phyloP scores from a whole-genome alignment of 2,113 vertebrate genomes.

The Empidonax alnorum region DNA sequence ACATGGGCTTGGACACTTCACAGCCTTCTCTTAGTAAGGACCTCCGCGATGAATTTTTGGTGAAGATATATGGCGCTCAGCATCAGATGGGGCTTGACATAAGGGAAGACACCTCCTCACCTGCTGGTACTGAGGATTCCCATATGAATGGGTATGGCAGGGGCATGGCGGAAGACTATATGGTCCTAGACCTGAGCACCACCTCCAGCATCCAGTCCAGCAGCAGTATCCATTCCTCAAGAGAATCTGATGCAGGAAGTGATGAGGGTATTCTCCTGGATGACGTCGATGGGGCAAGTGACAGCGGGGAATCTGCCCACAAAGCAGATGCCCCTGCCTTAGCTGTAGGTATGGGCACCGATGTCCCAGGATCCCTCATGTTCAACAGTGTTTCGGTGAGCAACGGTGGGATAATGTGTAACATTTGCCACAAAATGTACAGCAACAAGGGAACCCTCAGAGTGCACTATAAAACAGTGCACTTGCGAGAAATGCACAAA shows the following conservation, averaged over 20 bases:
- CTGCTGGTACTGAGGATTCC: slow-evolving; percentile 87
- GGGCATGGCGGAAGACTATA: slow-evolving; percentile 90
- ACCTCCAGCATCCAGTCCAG: slow-evolving; percentile 95
- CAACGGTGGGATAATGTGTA: slow-evolving; percentile 93
- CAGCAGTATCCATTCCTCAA: slow-evolving; percentile 95
- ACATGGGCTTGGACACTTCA: slow-evolving; percentile 96
- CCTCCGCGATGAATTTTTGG: slow-evolving; percentile 94
- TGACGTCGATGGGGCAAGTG: slow-evolving; percentile 92
- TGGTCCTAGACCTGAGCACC: slow-evolving; percentile 97
- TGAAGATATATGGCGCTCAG: slow-evolving; percentile 95
- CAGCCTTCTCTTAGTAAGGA: slow-evolving; percentile 93
- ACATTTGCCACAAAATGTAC: slow-evolving; percentile 99
- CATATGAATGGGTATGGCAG: slow-evolving; percentile 90
- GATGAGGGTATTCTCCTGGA: slow-evolving; percentile 97
- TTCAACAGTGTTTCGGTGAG: slow-evolving; percentile 84
- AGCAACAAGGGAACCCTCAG: slow-evolving; percentile 99
- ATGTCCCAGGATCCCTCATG: slow-evolving; percentile 81
- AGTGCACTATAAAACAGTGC: slow-evolving; percentile 99
- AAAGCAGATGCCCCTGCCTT: slow-evolving; percentile 76
- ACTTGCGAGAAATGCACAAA: slow-evolving; percentile 98
- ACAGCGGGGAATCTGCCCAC: slow-evolving; percentile 87
- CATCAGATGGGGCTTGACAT: slow-evolving; percentile 87
- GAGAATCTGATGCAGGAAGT: slow-evolving; percentile 94
- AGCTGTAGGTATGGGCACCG: slow-evolving; percentile 74
- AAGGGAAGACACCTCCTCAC: slow-evolving; percentile 85